Conservation (phyloP, 2,797 vertebrate species). For the Danio aesculapii region DNA sequence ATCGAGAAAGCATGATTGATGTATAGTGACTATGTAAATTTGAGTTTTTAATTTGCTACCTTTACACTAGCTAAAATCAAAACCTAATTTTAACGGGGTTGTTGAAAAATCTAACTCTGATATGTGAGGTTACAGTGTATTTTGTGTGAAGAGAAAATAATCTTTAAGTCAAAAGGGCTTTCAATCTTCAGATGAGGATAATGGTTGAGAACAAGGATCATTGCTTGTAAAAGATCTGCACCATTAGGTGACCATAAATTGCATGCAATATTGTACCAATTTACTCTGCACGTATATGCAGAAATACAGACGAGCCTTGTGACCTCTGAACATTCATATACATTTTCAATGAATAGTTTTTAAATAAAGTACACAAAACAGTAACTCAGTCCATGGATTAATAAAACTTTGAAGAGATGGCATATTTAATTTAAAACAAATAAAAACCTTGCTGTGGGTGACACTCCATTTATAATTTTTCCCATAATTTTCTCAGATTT, state of each 20-base stretch:
- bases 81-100: no score
- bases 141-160: background rate
- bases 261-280: background rate
- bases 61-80: no score
- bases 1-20: no score
- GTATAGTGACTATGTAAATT: no score
- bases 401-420: background rate
- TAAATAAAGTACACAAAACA: no score
- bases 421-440: background rate
- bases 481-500: no score
- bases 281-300: background rate
- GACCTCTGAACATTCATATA: background rate
- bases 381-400: background rate
- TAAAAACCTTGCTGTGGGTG: background rate
- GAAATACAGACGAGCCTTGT: background rate
- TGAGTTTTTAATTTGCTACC: no score
- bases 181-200: background rate
- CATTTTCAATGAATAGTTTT: no score
- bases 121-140: no score
- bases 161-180: background rate
- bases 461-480: no score
- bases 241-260: background rate
- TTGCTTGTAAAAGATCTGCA: background rate
- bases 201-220: background rate
- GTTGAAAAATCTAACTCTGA: no score